A percentile compares a stretch with the other conserved stretches of the same genome.
phyloP scores from a whole-genome alignment of 2,888 invertebrate genomes.

The Anoncus sp. region DNA sequence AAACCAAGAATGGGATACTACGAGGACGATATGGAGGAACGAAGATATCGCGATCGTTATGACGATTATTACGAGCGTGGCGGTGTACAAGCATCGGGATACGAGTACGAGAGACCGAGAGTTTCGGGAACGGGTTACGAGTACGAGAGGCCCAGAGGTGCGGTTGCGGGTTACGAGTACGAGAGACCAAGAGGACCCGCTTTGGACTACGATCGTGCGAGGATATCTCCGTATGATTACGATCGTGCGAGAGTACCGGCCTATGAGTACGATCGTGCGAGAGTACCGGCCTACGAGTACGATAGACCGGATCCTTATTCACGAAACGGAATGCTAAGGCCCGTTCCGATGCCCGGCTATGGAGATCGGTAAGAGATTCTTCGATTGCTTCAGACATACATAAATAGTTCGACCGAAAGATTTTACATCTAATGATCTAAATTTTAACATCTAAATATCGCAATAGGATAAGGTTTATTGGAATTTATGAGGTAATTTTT shows the following conservation, averaged over 20 bases:
- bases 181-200: conserved; percentile 58
- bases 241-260: conserved; percentile 70
- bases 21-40: conserved; percentile 73
- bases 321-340: conserved; percentile 70
- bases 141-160: conserved; percentile 62
- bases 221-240: conserved; percentile 56
- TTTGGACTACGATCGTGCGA: conserved; percentile 57
- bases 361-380: conserved; percentile 70
- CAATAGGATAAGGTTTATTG: too few relatives aligned
- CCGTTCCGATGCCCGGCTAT: conserved; percentile 63
- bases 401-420: too few relatives aligned
- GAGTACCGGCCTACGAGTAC: conserved; percentile 73
- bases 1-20: conserved; percentile 73
- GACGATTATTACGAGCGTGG: conserved; percentile 69
- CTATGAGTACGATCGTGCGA: conserved; percentile 71
- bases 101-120: conserved; percentile 69
- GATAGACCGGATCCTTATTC: conserved; percentile 73
- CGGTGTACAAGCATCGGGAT: conserved; percentile 31
- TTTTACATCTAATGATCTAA: too few relatives aligned
- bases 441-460: too few relatives aligned
- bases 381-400: too few relatives aligned
- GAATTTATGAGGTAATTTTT: too few relatives aligned
- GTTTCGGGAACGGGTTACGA: conserved; percentile 69
- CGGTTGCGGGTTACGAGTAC: conserved; percentile 70
- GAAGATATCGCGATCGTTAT: conserved; percentile 73